Conservation (phyloP, 1,140 invertebrate species). For the Galleria mellonella region DNA sequence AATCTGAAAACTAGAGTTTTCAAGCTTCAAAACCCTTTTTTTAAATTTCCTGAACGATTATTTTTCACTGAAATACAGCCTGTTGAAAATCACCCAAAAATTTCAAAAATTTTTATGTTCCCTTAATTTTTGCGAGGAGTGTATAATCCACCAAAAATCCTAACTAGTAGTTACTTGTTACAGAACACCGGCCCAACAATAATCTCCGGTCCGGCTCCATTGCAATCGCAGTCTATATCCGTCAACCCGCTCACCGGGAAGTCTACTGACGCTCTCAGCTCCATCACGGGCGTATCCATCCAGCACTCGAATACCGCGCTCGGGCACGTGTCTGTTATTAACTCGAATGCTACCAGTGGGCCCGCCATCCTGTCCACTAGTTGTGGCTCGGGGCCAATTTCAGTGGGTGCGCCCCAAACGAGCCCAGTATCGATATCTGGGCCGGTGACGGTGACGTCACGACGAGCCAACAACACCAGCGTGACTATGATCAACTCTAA, state of each 20-base stretch:
- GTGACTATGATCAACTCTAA: constrained; percentile 80
- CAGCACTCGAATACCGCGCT: constrained; percentile 58
- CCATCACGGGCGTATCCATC: constrained; percentile 49
- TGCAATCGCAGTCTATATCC: constrained; percentile 57
- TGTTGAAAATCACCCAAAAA: no score
- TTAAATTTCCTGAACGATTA: no score
- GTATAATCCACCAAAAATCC: no score
- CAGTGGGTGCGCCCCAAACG: constrained; percentile 11
- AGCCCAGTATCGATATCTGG: constrained; percentile 73
- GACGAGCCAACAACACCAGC: constrained; percentile 80
- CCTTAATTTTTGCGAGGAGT: no score
- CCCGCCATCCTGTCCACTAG: constrained; percentile 24
- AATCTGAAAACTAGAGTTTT: no score
- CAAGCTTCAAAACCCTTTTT: no score
- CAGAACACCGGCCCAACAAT: constrained; percentile 35
- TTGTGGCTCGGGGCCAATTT: no score
- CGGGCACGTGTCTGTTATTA: constrained; percentile 59
- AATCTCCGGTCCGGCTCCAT: constrained; percentile 34
- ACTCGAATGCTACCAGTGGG: constrained; percentile 14
- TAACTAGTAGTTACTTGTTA: no score
- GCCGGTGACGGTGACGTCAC: constrained; percentile 78
- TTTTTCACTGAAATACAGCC: no score
- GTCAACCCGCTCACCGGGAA: constrained; percentile 58
- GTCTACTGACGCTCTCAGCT: constrained; percentile 49
- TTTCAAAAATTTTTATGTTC: no score